Percentiles rank a stretch among this genome's conserved stretches.
These are phyloP conservation scores for Actinemys pallida DNA, from an alignment of 2,113 vertebrate species.

Conservation along the genomic window DNA sequence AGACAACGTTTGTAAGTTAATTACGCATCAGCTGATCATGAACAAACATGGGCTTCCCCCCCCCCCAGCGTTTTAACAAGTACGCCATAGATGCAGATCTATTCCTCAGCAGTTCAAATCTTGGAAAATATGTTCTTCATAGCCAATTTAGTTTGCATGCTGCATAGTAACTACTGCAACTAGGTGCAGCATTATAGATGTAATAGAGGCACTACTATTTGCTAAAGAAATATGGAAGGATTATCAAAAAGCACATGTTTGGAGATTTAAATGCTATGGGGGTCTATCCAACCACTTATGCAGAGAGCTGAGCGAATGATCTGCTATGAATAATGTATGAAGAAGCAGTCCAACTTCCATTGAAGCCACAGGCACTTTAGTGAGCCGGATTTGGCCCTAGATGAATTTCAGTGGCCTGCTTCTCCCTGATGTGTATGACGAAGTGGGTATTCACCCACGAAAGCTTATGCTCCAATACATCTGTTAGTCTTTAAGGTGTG, in stretches of 20 bases:
- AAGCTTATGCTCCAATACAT: no score
- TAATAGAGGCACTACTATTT: not conserved
- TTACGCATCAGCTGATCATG: constrained; percentile 70
- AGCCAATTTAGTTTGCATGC: constrained; percentile 50
- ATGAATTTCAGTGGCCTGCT: not conserved
- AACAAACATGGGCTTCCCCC: constrained; percentile 36
- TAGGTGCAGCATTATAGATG: constrained; percentile 50
- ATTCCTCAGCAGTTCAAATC: constrained; percentile 50
- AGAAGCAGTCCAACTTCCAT: not conserved
- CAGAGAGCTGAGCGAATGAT: constrained; percentile 33
- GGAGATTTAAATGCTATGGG: not conserved
- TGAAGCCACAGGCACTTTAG: not conserved
- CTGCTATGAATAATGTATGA: constrained; percentile 1
- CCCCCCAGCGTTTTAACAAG: constrained; percentile 44
- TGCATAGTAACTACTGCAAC: constrained; percentile 55
- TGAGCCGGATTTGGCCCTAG: not conserved
- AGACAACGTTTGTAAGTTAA: constrained; percentile 69
- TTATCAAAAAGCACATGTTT: not conserved
- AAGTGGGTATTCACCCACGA: no score
- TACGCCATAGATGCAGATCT: constrained; percentile 22
- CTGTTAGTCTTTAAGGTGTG: no score
- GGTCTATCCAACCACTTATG: not conserved
- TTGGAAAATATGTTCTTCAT: constrained; percentile 40
- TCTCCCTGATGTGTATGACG: not conserved
- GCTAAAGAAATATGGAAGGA: not conserved